Percentiles rank a stretch among this genome's conserved stretches.
Conservation (phyloP, 2,113 vertebrate genomes). For the Erinaceus europaeus region DNA sequence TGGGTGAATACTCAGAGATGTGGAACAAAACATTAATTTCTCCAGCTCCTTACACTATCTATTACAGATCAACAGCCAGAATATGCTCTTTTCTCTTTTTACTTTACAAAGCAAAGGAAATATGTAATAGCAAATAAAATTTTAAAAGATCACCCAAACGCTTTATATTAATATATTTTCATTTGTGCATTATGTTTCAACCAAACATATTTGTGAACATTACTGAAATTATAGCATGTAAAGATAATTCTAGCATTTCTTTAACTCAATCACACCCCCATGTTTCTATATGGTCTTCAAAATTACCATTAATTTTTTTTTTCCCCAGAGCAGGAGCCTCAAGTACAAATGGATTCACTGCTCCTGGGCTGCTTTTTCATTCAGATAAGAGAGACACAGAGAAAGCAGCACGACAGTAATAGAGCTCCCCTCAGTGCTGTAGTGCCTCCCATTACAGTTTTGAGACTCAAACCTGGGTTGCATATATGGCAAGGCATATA, state of each 20-base stretch:
- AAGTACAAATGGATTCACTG: too few species aligned
- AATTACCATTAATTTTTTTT: too few species aligned
- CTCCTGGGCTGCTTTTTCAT: too few species aligned
- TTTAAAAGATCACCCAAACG: not conserved
- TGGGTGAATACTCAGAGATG: not conserved
- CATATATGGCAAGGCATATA: too few species aligned
- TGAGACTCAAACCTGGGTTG: too few species aligned
- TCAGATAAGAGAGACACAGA: too few species aligned
- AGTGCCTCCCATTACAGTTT: too few species aligned
- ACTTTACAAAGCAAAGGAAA: not conserved
- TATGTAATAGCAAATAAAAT: not conserved
- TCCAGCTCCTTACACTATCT: not conserved
- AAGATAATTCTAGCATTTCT: not conserved
- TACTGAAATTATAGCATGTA: not conserved
- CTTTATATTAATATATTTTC: not conserved
- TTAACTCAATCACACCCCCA: not conserved
- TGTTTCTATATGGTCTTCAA: not conserved
- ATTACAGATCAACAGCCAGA: not conserved
- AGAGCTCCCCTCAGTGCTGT: too few species aligned
- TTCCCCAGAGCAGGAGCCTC: too few species aligned
- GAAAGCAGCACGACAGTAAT: too few species aligned
- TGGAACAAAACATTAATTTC: not conserved
- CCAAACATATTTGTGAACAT: conserved; percentile 15
- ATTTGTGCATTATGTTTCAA: not conserved
- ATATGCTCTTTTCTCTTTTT: not conserved